Base-by-base conservation (phyloP, 2,888 invertebrate genomes). In the Amiota mariae region DNA sequence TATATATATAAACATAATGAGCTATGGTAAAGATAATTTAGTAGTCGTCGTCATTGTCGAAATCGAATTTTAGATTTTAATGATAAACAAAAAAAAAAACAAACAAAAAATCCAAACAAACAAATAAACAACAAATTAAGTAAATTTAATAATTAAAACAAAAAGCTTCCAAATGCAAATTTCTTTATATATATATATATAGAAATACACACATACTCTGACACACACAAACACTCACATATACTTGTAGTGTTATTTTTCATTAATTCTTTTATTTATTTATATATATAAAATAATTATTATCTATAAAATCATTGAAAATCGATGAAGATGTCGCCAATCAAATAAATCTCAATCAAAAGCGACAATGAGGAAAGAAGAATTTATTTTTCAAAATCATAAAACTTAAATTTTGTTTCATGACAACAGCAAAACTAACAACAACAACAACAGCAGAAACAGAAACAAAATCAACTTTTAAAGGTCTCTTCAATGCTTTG, bases 41-140 rank as follows among this genome's bases (percentile, higher is more conserved):
- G 36, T 36, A 36, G 36, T 36, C 36, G 36, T 36, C 36, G 36
- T 36, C 36, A 51, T 51, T 11, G 54, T 12, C 18, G 59, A 59
- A 59, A 59, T 24, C 46, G 63, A 46, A 46, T 68, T 54, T 68
- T 68, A 68, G 67, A 68, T 68, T 68, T 68, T 68, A 54, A 54
- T 54, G 20, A 48, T 56, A 36, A 56, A 15, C 15, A 67, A 49
- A 67, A 18, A 49, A 67, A 67, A 49, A 18, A 20, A 67, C 47
- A n/a, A n/a, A n/a, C n/a, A n/a, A n/a, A n/a, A n/a, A n/a, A n/a
- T n/a, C n/a, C n/a, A n/a, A n/a, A n/a, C 15, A 78, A 84, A 48
- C 24, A 73, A 77, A 82, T 74, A 81, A 86, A 85, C 86, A 86
- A 85, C 86, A 86, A 84, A 86, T 83, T 86, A 85, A 36, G 36